Conservation (phyloP, 2,888 invertebrate genomes). For the Caenorhabditis drosophilae region DNA sequence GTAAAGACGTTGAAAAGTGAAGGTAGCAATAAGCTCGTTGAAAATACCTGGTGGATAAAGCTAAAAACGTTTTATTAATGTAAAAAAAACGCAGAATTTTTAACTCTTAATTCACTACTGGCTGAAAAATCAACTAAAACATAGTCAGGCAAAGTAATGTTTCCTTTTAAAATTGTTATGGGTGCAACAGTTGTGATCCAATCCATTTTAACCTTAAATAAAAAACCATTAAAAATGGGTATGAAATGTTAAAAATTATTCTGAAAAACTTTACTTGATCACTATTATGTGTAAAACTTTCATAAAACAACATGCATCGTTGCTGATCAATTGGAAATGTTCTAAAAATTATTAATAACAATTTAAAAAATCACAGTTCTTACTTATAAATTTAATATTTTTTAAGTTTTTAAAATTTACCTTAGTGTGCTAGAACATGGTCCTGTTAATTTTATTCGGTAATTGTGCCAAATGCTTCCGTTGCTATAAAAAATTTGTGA, state of each 20-base stretch:
- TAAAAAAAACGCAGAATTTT: neutral
- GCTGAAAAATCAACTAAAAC: constrained; percentile 64
- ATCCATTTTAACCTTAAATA: constrained; percentile 63
- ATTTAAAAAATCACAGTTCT: no score
- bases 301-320: constrained; percentile 66
- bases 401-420: constrained; percentile 7
- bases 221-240: no score
- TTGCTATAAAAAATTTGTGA: constrained; percentile 47
- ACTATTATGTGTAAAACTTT: constrained; percentile 67
- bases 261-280: no score
- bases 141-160: constrained; percentile 69
- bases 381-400: no score
- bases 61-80: constrained; percentile 49
- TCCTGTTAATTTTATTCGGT: constrained; percentile 56
- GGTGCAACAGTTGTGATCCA: constrained; percentile 64
- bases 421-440: constrained; percentile 49
- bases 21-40: constrained; percentile 68
- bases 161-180: constrained; percentile 65
- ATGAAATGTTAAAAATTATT: no score
- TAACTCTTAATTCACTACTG: constrained; percentile 54
- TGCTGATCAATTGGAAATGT: constrained; percentile 54
- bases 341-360: constrained; percentile 20
- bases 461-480: constrained; percentile 69
- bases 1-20: constrained; percentile 68
- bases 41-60: constrained; percentile 69